Evolutionary conservation across 2,797 vertebrate species (phyloP), one percentile per base, ranked within the genome.

Genomic region (Microctenopoma steveboyesi): DNA sequence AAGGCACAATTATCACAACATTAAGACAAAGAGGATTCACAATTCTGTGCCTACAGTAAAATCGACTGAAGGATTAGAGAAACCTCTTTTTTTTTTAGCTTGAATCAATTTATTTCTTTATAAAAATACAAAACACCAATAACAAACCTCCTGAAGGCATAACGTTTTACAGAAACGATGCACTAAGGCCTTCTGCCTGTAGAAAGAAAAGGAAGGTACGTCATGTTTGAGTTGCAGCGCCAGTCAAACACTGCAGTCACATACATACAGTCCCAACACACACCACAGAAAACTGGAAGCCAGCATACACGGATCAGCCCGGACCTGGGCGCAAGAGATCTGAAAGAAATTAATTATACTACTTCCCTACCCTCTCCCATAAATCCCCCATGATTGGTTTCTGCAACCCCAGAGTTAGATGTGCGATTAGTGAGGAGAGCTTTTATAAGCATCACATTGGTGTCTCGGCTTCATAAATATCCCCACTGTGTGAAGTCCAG

Each of bases 271-370:
- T 63, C 22, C 9, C 43, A 3, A 37, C 67, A 54, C 69, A 76
- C 45, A 35, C 40, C 42, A 66, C 52, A 81, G 62, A 50, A 66
- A 85, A 85, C 37, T 47, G 39, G 73, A 84, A 65, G n/a, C 4
- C 33, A 9, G 50, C 25, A 7, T 62, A 27, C 25, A 2, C 39
- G 81, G 49, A 81, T 72, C 53, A 69, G 59, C 50, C 57, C 53
- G 22, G 30, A 81, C 77, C 61, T 51, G 75, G 81, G 79, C 82
- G 64, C 74, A 60, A 60, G 68, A 72, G 81, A 90, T 88, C 86
- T 86, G 69, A 86, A 85, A 75, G 47, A 83, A 91, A 92, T 89
- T 71, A 89, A 93, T 92, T 88, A 86, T 51, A 81, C 64, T 70
- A 68, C 76, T 76, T 76, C 72, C 28, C 63, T 60, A 70, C 76